Percentiles rank a stretch among this genome's conserved stretches.
These are phyloP conservation scores for Amphipoea oculea DNA, from an alignment of 2,888 invertebrate genomes.

Conservation along the genomic window DNA sequence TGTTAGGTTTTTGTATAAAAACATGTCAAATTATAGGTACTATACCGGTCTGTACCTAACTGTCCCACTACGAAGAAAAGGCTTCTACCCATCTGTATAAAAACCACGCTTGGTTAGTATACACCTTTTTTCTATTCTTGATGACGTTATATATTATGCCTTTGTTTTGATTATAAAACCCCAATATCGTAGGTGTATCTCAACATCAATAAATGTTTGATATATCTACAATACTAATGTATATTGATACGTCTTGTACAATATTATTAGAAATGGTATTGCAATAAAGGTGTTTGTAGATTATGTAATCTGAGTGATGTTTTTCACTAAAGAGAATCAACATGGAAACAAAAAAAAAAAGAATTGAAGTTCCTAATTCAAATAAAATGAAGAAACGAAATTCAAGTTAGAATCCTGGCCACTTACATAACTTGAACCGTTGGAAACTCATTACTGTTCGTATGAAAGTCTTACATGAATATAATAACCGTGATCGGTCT, in stretches of 20 bases:
- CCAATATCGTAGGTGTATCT: constrained; percentile 16
- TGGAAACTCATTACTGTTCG: constrained; percentile 40
- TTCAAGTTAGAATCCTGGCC: constrained; percentile 20
- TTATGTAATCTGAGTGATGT: constrained; percentile 28
- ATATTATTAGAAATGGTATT: constrained; percentile 20
- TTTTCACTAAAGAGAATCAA: constrained; percentile 34
- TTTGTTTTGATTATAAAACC: constrained; percentile 7
- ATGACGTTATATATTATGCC: background rate
- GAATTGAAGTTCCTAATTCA: constrained; percentile 12
- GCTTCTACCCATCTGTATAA: background rate
- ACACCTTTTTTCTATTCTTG: background rate
- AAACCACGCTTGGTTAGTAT: background rate
- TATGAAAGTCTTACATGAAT: constrained; percentile 55
- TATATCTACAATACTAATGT: constrained; percentile 30
- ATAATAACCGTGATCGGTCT: constrained; percentile 47
- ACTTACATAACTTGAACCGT: constrained; percentile 39
- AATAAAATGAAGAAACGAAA: constrained; percentile 16
- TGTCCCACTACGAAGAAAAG: background rate
- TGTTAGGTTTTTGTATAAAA: background rate
- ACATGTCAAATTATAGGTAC: background rate
- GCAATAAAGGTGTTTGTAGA: constrained; percentile 39
- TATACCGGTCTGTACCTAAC: background rate
- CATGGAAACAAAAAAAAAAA: background rate
- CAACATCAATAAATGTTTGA: constrained; percentile 36
- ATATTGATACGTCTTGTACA: constrained; percentile 27